Conservation (phyloP, 2,888 invertebrate genomes). For the Conistra vaccinii region DNA sequence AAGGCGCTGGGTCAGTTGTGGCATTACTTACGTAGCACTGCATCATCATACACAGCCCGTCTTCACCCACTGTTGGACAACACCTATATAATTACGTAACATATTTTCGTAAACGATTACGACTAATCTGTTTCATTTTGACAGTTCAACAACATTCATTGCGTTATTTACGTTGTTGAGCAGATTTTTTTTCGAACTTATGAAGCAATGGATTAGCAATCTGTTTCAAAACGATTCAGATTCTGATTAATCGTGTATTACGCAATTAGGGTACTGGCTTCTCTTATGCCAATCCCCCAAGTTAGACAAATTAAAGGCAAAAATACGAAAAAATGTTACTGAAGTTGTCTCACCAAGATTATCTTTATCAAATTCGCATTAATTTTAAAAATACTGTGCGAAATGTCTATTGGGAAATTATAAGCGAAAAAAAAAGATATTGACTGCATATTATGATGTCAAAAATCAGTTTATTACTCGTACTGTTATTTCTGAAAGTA, state of each 20-base stretch:
- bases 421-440: background rate
- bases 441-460: background rate
- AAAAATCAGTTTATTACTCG: too few relatives aligned
- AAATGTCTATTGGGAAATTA: background rate
- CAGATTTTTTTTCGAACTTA: too few relatives aligned
- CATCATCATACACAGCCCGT: background rate
- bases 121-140: too few relatives aligned
- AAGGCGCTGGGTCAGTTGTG: slow-evolving; percentile 77
- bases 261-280: too few relatives aligned
- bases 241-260: too few relatives aligned
- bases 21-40: background rate
- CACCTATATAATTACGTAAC: too few relatives aligned
- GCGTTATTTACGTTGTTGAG: too few relatives aligned
- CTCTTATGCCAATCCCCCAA: background rate
- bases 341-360: background rate
- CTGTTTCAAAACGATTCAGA: too few relatives aligned
- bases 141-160: too few relatives aligned
- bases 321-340: background rate
- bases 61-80: background rate
- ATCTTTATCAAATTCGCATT: background rate
- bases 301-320: background rate
- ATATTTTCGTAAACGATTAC: too few relatives aligned
- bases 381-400: background rate
- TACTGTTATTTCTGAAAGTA: too few relatives aligned
- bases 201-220: too few relatives aligned